Conservation (phyloP, 2,113 vertebrate genomes). For the Indicator maculatus region DNA sequence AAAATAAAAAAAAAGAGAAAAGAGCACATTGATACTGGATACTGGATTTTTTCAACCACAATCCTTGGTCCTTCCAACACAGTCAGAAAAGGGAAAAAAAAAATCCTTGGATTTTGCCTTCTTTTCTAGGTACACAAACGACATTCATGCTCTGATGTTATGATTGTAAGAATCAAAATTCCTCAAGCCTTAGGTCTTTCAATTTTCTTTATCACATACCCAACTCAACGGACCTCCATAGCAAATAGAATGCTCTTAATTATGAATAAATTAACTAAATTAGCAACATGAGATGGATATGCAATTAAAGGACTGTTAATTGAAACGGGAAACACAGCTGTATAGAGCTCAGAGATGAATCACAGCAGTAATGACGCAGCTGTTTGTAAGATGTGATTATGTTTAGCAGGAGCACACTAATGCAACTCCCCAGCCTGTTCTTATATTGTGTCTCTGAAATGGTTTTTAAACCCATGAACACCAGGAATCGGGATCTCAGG, state of each 20-base stretch:
- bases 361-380: slow-evolving; percentile 82
- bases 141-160: slow-evolving; percentile 72
- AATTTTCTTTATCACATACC: slow-evolving; percentile 65
- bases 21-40: neutral
- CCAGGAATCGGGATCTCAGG: slow-evolving; percentile 77
- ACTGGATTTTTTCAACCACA: slow-evolving; percentile 64
- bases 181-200: slow-evolving; percentile 47
- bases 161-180: slow-evolving; percentile 71
- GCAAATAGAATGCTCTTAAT: slow-evolving; percentile 85
- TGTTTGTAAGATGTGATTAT: slow-evolving; percentile 85
- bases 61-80: slow-evolving; percentile 46
- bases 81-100: slow-evolving; percentile 45
- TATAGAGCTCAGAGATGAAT: slow-evolving; percentile 82
- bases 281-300: slow-evolving; percentile 83
- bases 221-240: slow-evolving; percentile 76
- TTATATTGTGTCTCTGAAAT: slow-evolving; percentile 78
- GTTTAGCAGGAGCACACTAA: slow-evolving; percentile 74
- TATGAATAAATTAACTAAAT: slow-evolving; percentile 88
- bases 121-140: slow-evolving; percentile 51
- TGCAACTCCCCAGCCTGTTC: slow-evolving; percentile 77
- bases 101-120: slow-evolving; percentile 48
- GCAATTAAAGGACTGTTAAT: slow-evolving; percentile 84
- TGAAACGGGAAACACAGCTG: slow-evolving; percentile 86
- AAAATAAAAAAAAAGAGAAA: slow-evolving; percentile 14
- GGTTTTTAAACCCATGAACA: slow-evolving; percentile 78